Percentiles rank a stretch among this genome's conserved stretches.
Evolutionary conservation across 2,888 invertebrate genomes (phyloP).

Genomic region (Lutraria lutraria): DNA sequence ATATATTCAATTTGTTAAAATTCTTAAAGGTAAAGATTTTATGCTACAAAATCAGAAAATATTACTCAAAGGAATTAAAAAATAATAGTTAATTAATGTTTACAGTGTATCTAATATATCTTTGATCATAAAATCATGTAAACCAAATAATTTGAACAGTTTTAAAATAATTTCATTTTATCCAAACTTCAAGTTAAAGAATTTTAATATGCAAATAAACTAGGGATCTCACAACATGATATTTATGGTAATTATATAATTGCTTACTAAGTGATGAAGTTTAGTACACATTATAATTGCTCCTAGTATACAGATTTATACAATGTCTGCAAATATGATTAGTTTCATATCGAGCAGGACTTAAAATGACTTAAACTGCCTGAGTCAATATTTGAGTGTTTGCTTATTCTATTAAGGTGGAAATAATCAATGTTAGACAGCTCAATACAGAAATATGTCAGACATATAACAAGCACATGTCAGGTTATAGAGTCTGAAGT

Average conservation of each 20-base stretch:
- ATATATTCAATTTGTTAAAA: too few species aligned
- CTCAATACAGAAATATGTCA: background rate
- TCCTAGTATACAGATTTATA: background rate
- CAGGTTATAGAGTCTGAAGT: background rate
- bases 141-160: too few species aligned
- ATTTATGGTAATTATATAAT: background rate
- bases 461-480: background rate
- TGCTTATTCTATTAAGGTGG: constrained; percentile 15
- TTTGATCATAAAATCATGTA: too few species aligned
- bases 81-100: too few species aligned
- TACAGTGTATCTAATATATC: too few species aligned
- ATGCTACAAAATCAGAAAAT: too few species aligned
- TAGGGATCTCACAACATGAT: background rate
- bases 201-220: too few species aligned
- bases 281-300: background rate
- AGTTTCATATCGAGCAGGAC: background rate
- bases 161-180: too few species aligned
- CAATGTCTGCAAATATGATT: background rate
- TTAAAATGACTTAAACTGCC: constrained; percentile 17
- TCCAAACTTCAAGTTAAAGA: too few species aligned
- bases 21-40: too few species aligned
- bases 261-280: background rate
- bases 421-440: background rate
- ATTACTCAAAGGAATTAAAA: too few species aligned
- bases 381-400: constrained; percentile 42